Percentiles rank a stretch among this genome's conserved stretches.
phyloP scores from a whole-genome alignment of 1,140 invertebrate genomes.

The Lordiphosa clarofinis region DNA sequence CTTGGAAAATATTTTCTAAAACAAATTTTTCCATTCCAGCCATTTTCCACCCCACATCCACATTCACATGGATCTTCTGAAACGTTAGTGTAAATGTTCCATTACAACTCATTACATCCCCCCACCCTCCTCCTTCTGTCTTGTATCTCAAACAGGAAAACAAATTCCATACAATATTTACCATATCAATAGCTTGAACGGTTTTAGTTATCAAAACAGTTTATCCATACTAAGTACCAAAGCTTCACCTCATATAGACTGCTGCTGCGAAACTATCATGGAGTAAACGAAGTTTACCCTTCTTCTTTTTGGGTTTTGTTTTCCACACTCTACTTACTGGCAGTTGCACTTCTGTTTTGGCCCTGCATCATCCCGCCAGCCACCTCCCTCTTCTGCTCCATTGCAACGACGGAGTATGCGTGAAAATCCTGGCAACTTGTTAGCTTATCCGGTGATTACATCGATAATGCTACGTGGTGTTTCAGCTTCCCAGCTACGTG shows the following conservation, averaged over 20 bases:
- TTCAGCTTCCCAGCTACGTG: constrained; percentile 71
- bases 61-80: too few species aligned
- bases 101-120: too few species aligned
- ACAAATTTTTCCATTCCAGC: too few species aligned
- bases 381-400: not conserved
- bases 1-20: too few species aligned
- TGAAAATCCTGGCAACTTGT: constrained; percentile 79
- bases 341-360: constrained; percentile 13
- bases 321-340: constrained; percentile 32
- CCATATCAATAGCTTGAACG: constrained; percentile 66
- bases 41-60: too few species aligned
- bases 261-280: constrained; percentile 29
- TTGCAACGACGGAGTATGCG: constrained; percentile 44
- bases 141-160: constrained; percentile 17
- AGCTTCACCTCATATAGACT: not conserved
- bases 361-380: not conserved
- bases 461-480: constrained; percentile 79
- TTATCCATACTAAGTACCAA: constrained; percentile 65
- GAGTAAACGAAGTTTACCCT: constrained; percentile 39
- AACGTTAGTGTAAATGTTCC: not conserved
- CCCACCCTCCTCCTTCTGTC: not conserved
- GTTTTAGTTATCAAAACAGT: constrained; percentile 70
- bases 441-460: constrained; percentile 80
- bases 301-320: constrained; percentile 29
- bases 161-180: constrained; percentile 58